phyloP scores from a whole-genome alignment of 92 coral and sea anemone genomes.

The Epizoanthus ramosus region DNA sequence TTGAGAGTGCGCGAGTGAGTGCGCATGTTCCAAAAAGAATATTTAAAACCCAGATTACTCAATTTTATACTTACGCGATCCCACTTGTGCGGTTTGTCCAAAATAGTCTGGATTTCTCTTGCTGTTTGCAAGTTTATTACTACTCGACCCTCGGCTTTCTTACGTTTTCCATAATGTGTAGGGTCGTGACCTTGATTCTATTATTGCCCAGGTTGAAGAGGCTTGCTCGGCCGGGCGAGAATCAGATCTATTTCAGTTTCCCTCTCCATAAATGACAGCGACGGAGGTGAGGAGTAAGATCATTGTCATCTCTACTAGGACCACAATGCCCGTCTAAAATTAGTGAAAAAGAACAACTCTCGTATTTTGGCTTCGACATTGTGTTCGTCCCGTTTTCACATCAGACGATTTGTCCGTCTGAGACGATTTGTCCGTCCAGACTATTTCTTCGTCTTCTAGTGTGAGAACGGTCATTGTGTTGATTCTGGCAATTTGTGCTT shows the following conservation, averaged over 20 bases:
- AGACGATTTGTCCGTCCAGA: too few species aligned
- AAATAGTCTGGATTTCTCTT: too few species aligned
- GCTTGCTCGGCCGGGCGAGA: not conserved
- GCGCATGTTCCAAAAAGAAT: not conserved
- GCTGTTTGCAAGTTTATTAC: not conserved
- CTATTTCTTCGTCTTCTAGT: too few species aligned
- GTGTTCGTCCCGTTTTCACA: too few species aligned
- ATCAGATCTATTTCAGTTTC: not conserved
- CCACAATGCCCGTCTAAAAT: constrained; percentile 22
- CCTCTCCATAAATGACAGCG: not conserved
- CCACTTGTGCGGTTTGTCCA: too few species aligned
- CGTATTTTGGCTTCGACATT: constrained; percentile 21
- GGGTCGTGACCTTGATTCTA: not conserved
- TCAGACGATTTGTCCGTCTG: too few species aligned
- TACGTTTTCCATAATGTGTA: not conserved
- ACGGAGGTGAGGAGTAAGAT: not conserved
- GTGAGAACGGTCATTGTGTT: too few species aligned
- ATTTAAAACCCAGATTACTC: not conserved
- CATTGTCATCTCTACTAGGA: constrained; percentile 14
- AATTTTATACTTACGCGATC: too few species aligned
- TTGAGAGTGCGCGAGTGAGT: constrained; percentile 11
- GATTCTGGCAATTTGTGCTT: constrained; percentile 22
- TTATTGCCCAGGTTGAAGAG: not conserved
- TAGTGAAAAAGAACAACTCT: constrained; percentile 19
- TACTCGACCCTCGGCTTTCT: not conserved